Evolutionary conservation across 2,113 vertebrate genomes (phyloP), one percentile per base, ranked within the genome.

Genomic region (Hoplias malabaricus): DNA sequence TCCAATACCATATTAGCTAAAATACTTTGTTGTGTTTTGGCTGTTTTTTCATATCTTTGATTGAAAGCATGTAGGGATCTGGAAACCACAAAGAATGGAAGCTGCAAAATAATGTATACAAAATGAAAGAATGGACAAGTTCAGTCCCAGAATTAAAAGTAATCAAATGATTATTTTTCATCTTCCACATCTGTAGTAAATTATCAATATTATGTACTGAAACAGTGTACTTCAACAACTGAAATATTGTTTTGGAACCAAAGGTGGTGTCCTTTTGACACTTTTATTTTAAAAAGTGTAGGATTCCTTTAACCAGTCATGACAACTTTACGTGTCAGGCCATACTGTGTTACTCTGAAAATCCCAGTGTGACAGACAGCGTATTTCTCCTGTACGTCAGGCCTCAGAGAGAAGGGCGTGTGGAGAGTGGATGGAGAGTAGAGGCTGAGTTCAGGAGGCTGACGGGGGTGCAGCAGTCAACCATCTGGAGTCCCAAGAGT

Each of bases 331-430:
- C n/a, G n/a, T n/a, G n/a, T n/a, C n/a, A n/a, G n/a, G n/a, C n/a
- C n/a, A n/a, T n/a, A n/a, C n/a, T n/a, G n/a, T n/a, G n/a, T 67
- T 76, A 46, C 61, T 77, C 77, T 85, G 82, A 65, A 80, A 85
- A 84, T 65, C 86, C 78, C 83, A 81, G 69, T 87, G 87, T 85
- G 85, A 85, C 82, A 86, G 87, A 90, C 84, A 85, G 82, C 80
- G 83, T 86, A 88, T 87, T 79, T 70, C 81, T 81, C 75, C 69
- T 74, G 61, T 73, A 78, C 80, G 69, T 83, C 36, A 69, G 80
- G 83, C 85, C 79, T 78, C 86, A 82, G 80, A 50, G 77, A 78
- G 81, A 77, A 74, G 78, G 77, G 79, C n/a, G n/a, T n/a, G n/a
- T 10, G 40, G 73, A 70, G 83, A 73, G 81, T 68, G 69, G 74